phyloP scores from a whole-genome alignment of 2,113 vertebrate species.

The Leuciscus idus region DNA sequence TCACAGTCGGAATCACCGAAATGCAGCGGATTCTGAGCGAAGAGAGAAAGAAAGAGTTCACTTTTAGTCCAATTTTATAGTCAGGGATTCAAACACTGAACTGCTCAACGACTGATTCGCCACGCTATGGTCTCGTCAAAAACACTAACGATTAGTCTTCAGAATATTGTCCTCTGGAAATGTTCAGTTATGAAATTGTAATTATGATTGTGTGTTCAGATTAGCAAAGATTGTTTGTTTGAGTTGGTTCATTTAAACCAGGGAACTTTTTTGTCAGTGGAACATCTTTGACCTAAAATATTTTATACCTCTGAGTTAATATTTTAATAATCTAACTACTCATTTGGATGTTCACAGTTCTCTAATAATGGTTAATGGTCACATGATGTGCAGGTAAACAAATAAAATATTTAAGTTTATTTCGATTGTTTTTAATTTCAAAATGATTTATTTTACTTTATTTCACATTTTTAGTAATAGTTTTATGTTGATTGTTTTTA shows the following conservation, averaged over 20 bases:
- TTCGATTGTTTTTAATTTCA: too few relatives aligned
- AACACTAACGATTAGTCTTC: not conserved
- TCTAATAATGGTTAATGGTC: too few relatives aligned
- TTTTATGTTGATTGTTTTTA: too few relatives aligned
- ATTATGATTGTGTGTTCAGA: not conserved
- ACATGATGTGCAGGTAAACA: too few relatives aligned
- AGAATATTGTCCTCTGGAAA: not conserved
- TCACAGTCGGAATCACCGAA: slow-evolving; percentile 94
- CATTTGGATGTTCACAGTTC: too few relatives aligned
- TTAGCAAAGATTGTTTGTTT: not conserved
- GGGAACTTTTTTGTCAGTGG: too few relatives aligned
- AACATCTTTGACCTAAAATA: not conserved
- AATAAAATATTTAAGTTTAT: too few relatives aligned
- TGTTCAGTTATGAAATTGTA: too few relatives aligned
- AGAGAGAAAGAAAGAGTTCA: not conserved
- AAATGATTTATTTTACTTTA: too few relatives aligned
- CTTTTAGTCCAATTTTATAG: not conserved
- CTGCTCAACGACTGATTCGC: not conserved
- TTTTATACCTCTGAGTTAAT: not conserved
- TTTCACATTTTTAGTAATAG: too few relatives aligned
- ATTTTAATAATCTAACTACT: not conserved
- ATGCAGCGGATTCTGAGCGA: slow-evolving; percentile 86
- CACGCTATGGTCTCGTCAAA: not conserved
- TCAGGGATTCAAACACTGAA: not conserved
- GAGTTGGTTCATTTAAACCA: too few relatives aligned